Evolutionary conservation across 64 coral and sea anemone genomes (phyloP).

Genomic region (Porites lutea): DNA sequence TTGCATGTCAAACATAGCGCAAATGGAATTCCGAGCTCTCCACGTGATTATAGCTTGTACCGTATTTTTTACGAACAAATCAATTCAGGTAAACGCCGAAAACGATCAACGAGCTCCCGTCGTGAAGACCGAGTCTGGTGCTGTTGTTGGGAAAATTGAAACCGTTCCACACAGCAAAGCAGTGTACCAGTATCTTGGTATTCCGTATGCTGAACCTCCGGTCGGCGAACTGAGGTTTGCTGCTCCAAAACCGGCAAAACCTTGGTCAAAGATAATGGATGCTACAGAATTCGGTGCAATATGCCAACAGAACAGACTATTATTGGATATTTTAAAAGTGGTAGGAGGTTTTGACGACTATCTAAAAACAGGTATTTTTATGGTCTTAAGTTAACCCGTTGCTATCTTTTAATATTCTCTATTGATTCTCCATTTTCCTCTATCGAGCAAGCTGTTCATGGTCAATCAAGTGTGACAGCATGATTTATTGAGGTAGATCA

Average conservation of each 20-base stretch:
- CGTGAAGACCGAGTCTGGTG: constrained; percentile 20
- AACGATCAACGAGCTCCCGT: background rate
- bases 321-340: too few species aligned
- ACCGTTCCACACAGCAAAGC: constrained; percentile 5
- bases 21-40: background rate
- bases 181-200: constrained; percentile 48
- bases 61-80: background rate
- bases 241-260: constrained; percentile 16
- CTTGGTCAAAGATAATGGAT: constrained; percentile 18
- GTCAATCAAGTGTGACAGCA: too few species aligned
- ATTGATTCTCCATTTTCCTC: too few species aligned
- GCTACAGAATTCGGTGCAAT: background rate
- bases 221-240: constrained; percentile 56
- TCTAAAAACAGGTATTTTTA: too few species aligned
- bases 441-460: too few species aligned
- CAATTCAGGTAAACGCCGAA: background rate
- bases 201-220: constrained; percentile 73
- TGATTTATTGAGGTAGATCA: too few species aligned
- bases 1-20: background rate
- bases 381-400: too few species aligned
- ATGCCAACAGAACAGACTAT: background rate
- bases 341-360: too few species aligned
- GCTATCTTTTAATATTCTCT: too few species aligned
- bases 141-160: constrained; percentile 15
- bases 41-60: background rate